phyloP scores from a whole-genome alignment of 2,888 invertebrate species.

The Sinhomidia bicolor region DNA sequence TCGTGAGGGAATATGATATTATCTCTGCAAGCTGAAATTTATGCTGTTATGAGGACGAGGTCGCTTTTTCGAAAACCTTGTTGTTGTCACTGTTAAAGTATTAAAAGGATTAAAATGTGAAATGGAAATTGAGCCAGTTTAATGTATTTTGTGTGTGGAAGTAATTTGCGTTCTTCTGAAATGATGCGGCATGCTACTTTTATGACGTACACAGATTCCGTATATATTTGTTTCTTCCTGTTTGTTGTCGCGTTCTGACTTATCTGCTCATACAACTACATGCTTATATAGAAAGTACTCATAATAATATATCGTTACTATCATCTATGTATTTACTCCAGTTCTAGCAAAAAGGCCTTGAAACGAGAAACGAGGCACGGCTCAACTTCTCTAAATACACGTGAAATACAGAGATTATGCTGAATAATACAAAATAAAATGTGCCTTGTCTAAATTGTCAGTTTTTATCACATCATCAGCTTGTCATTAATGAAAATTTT shows the following conservation, averaged over 20 bases:
- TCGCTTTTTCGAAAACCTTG: neutral
- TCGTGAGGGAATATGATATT: neutral
- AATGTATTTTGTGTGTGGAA: neutral
- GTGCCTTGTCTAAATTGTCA: no score
- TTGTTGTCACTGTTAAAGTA: neutral
- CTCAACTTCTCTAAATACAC: no score
- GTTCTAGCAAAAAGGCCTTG: no score
- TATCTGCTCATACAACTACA: neutral
- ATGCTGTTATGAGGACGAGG: neutral
- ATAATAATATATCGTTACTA: no score
- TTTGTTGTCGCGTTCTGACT: neutral
- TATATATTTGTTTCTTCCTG: conserved; percentile 12
- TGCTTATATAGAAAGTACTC: no score
- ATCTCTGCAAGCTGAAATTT: neutral
- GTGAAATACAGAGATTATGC: no score
- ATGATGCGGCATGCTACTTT: neutral
- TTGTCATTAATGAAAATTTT: no score
- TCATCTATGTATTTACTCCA: no score
- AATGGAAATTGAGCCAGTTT: conserved; percentile 37
- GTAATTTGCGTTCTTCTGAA: neutral
- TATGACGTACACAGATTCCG: neutral
- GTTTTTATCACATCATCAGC: no score
- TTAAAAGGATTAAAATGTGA: conserved; percentile 19
- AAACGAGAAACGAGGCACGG: no score
- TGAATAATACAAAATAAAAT: no score